phyloP scores from a whole-genome alignment of 2,888 invertebrate genomes.

The Trichopria drosophilae region DNA sequence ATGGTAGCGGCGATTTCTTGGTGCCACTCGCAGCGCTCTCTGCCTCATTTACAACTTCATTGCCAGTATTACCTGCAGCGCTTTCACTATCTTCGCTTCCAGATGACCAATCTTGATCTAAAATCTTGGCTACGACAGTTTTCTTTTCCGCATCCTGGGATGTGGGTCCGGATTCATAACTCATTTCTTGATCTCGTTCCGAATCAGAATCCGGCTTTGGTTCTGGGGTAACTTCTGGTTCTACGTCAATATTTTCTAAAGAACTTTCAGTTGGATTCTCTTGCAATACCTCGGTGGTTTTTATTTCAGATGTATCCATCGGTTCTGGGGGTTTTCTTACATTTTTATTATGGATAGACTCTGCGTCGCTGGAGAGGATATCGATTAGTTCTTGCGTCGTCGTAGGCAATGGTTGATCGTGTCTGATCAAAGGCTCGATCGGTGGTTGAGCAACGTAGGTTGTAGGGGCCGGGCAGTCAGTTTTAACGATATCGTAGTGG shows the following conservation, averaged over 20 bases:
- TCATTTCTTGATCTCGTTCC: constrained; percentile 46
- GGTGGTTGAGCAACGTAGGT: constrained; percentile 39
- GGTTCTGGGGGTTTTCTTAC: constrained; percentile 3
- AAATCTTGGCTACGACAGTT: constrained; percentile 46
- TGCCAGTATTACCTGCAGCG: constrained; percentile 59
- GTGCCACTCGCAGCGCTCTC: constrained; percentile 50
- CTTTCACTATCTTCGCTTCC: constrained; percentile 57
- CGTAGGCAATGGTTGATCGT: constrained; percentile 52
- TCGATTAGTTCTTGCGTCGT: constrained; percentile 55
- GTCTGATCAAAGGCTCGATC: constrained; percentile 46
- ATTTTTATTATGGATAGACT: constrained; percentile 37
- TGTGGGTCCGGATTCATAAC: constrained; percentile 34
- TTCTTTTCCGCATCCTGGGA: constrained; percentile 19
- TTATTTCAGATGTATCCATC: constrained; percentile 23
- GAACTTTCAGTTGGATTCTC: no score
- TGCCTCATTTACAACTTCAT: constrained; percentile 54
- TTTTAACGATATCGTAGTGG: constrained; percentile 56
- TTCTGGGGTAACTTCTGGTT: constrained; percentile 28
- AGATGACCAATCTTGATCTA: constrained; percentile 58
- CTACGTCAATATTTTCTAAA: no score
- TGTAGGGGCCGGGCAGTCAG: constrained; percentile 49
- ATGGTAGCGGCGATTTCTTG: constrained; percentile 40
- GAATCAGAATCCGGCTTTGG: constrained; percentile 37
- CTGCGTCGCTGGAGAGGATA: constrained; percentile 52
- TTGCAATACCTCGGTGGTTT: constrained; percentile 31